phyloP scores from a whole-genome alignment of 2,888 invertebrate species.

The Nomada ferruginata region DNA sequence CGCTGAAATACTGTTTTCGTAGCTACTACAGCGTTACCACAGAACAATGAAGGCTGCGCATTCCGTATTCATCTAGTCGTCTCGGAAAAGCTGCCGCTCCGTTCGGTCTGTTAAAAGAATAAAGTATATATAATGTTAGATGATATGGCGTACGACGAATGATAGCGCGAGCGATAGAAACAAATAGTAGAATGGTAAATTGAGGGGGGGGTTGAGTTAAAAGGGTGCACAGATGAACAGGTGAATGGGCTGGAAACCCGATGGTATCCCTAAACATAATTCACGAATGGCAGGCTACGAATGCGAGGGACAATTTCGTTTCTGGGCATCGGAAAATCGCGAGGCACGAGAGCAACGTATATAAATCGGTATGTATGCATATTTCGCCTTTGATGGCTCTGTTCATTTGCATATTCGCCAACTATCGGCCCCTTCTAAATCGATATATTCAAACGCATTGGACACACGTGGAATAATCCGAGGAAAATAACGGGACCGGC shows the following conservation, averaged over 20 bases:
- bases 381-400: conserved; percentile 58
- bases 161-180: neutral
- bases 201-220: neutral
- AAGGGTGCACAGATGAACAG: too few species aligned
- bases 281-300: neutral
- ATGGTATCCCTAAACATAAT: neutral
- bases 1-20: conserved; percentile 10
- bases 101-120: too few species aligned
- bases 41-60: neutral
- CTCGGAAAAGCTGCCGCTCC: neutral
- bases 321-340: conserved; percentile 32
- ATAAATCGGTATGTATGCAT: conserved; percentile 60
- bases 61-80: neutral
- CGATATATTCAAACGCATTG: conserved; percentile 51
- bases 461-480: conserved; percentile 45
- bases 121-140: too few species aligned
- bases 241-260: neutral
- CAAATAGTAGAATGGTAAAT: neutral
- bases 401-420: conserved; percentile 54
- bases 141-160: too few species aligned
- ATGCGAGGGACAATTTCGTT: conserved; percentile 23
- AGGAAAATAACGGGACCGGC: conserved; percentile 42
- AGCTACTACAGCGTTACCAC: neutral
- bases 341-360: conserved; percentile 24
- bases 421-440: conserved; percentile 46